phyloP scores from a whole-genome alignment of 2,888 invertebrate species.

The Hirtodrosophila histrioides region DNA sequence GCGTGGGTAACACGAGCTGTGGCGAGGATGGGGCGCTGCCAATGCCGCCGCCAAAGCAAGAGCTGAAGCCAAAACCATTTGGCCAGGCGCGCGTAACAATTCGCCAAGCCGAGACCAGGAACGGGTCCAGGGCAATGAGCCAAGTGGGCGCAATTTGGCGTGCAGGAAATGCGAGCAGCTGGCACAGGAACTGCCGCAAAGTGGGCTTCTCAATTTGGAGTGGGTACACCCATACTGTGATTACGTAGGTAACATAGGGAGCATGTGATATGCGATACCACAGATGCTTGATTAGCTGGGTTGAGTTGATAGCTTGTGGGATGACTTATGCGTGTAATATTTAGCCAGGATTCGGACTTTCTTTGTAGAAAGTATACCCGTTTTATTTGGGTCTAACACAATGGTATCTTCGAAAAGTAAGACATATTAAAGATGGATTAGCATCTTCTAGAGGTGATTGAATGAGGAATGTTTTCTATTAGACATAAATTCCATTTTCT shows the following conservation, averaged over 20 bases:
- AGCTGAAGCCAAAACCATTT: conserved; percentile 41
- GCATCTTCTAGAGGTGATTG: too few relatives aligned
- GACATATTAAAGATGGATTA: too few relatives aligned
- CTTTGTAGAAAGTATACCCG: background rate
- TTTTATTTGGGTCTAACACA: background rate
- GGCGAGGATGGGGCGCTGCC: conserved; percentile 10
- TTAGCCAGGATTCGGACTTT: too few relatives aligned
- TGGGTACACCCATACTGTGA: conserved; percentile 20
- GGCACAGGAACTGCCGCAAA: conserved; percentile 61
- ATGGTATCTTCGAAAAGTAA: too few relatives aligned
- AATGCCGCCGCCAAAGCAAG: conserved; percentile 13
- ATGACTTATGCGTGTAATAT: conserved; percentile 1
- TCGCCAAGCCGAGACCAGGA: conserved; percentile 16
- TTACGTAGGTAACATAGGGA: conserved; percentile 18
- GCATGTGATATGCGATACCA: background rate
- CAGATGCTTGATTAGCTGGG: conserved; percentile 17
- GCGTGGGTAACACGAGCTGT: conserved; percentile 79
- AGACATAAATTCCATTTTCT: too few relatives aligned
- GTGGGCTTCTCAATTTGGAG: conserved; percentile 33
- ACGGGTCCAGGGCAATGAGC: conserved; percentile 64
- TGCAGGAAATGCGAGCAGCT: conserved; percentile 67
- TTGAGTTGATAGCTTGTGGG: conserved; percentile 13
- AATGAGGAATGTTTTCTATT: too few relatives aligned
- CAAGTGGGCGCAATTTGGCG: conserved; percentile 74
- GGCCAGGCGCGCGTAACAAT: conserved; percentile 38